phyloP scores from a whole-genome alignment of 2,888 invertebrate species.

The Gymnosoma rotundatum region DNA sequence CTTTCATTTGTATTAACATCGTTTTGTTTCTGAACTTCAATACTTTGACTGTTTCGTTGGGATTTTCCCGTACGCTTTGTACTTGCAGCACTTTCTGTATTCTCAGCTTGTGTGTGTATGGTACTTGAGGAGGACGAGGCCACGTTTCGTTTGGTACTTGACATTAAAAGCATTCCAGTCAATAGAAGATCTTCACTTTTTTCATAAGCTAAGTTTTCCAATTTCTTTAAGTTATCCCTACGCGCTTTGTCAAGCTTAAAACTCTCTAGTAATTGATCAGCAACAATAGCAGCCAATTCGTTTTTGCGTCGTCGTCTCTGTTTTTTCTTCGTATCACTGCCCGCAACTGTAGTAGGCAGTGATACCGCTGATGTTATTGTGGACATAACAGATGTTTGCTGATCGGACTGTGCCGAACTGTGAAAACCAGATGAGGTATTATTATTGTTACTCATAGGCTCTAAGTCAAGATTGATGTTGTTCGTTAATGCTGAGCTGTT shows the following conservation, averaged over 20 bases:
- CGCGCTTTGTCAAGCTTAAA: conserved; percentile 82
- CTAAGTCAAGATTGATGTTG: conserved; percentile 70
- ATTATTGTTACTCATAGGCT: conserved; percentile 77
- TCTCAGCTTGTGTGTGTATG: conserved; percentile 42
- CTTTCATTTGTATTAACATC: conserved; percentile 15
- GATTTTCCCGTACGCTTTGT: conserved; percentile 56
- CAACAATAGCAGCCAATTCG: conserved; percentile 82
- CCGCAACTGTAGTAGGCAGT: conserved; percentile 28
- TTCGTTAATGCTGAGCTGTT: conserved; percentile 6
- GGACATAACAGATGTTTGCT: conserved; percentile 64
- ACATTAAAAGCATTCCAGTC: conserved; percentile 81
- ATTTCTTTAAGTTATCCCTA: conserved; percentile 80
- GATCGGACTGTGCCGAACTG: conserved; percentile 76
- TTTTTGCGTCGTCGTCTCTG: conserved; percentile 81
- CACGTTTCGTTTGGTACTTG: conserved; percentile 81
- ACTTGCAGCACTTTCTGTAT: conserved; percentile 45
- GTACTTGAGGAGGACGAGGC: conserved; percentile 61
- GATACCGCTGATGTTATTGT: conserved; percentile 50
- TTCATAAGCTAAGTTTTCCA: conserved; percentile 81
- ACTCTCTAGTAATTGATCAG: conserved; percentile 81
- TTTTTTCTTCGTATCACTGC: conserved; percentile 75
- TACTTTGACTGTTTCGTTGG: conserved; percentile 40
- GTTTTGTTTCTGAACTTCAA: conserved; percentile 47
- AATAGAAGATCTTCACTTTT: conserved; percentile 81
- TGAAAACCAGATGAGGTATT: conserved; percentile 79